Conservation (phyloP, 2,888 invertebrate species). For the Microchrysa polita region DNA sequence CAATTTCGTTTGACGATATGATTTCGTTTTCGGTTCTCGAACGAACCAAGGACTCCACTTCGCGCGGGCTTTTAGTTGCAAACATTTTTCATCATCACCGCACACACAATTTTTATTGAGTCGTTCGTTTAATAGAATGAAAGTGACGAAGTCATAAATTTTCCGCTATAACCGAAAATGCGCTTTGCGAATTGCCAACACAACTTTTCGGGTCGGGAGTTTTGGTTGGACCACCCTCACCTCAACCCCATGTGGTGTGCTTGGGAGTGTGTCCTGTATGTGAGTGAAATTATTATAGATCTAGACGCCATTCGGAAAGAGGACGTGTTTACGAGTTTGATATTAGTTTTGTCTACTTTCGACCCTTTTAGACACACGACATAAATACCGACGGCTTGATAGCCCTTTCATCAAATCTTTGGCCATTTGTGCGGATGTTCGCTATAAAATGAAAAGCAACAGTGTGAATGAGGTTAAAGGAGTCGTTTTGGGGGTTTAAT, state of each 20-base stretch:
- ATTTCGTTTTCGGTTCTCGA: not conserved
- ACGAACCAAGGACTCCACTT: constrained; percentile 21
- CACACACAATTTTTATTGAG: constrained; percentile 39
- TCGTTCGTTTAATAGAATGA: constrained; percentile 42
- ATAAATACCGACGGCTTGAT: not conserved
- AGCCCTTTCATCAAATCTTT: too few relatives aligned
- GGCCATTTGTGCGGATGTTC: too few relatives aligned
- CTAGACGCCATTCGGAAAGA: not conserved
- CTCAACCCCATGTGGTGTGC: too few relatives aligned
- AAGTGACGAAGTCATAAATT: constrained; percentile 42
- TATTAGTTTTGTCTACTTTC: not conserved
- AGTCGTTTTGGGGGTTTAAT: too few relatives aligned
- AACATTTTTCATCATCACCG: constrained; percentile 37
- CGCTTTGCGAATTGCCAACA: not conserved
- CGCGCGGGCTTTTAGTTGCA: constrained; percentile 17
- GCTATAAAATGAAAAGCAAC: too few relatives aligned
- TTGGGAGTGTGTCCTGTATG: not conserved
- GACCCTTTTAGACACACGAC: constrained; percentile 1
- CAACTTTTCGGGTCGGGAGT: not conserved
- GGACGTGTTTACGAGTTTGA: not conserved
- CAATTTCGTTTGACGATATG: not conserved
- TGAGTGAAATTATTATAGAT: constrained; percentile 9
- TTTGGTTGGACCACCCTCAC: too few relatives aligned
- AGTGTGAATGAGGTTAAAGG: too few relatives aligned
- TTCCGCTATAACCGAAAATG: constrained; percentile 28